A percentile compares a stretch with the other conserved stretches of the same genome.
phyloP scores from a whole-genome alignment of 1,140 invertebrate genomes.

The Halyomorpha halys region DNA sequence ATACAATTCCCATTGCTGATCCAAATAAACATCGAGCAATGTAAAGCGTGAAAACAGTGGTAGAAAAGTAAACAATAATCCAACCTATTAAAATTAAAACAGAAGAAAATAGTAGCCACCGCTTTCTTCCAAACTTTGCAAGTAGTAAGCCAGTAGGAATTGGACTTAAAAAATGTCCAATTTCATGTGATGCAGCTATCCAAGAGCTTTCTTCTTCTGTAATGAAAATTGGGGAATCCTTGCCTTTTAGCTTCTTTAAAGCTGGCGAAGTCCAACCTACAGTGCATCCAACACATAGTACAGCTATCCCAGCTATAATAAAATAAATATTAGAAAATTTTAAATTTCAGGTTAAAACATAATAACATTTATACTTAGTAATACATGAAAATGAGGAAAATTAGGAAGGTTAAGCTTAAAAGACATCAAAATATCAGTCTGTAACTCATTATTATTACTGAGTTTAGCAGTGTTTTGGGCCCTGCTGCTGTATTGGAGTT shows the following conservation, averaged over 20 bases:
- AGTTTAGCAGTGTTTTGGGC: too few species aligned
- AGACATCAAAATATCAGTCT: too few species aligned
- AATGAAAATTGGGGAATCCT: background rate
- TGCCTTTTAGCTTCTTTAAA: constrained; percentile 16
- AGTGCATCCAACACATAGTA: constrained; percentile 18
- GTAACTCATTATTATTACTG: too few species aligned
- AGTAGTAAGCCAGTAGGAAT: constrained; percentile 20
- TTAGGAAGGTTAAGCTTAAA: too few species aligned
- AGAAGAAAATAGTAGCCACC: constrained; percentile 1
- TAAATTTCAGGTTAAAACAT: too few species aligned
- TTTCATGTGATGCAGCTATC: constrained; percentile 22
- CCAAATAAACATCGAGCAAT: constrained; percentile 38
- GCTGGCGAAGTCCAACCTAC: constrained; percentile 23
- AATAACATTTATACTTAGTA: too few species aligned
- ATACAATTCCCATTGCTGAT: constrained; percentile 57
- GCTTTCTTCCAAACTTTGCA: constrained; percentile 8
- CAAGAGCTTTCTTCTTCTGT: constrained; percentile 13
- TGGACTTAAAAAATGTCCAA: constrained; percentile 25
- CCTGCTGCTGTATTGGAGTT: too few species aligned
- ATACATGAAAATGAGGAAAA: too few species aligned
- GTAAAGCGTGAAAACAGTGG: constrained; percentile 6
- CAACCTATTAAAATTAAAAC: constrained; percentile 13
- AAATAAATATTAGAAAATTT: background rate
- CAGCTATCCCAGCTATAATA: constrained; percentile 18
- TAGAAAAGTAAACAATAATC: constrained; percentile 2